Percentiles rank a stretch among this genome's conserved stretches.
Conservation (phyloP, 2,888 invertebrate species). For the Oxycera nigricornis region DNA sequence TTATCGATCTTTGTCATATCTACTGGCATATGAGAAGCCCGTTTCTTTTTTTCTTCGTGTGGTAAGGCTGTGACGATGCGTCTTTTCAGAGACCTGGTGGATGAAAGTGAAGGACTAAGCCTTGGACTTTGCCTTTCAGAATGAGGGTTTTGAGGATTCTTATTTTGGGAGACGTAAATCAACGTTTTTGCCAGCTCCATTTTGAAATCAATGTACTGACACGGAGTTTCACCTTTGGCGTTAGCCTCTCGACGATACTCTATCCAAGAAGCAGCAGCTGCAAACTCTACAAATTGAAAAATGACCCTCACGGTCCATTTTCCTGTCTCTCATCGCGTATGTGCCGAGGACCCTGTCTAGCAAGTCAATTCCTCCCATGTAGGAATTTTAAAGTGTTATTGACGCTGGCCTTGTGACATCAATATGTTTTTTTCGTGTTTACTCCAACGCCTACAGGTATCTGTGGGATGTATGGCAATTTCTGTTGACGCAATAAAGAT, state of each 20-base stretch:
- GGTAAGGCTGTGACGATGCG: too few relatives aligned
- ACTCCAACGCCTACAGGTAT: background rate
- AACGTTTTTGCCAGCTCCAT: background rate
- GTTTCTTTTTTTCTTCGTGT: too few relatives aligned
- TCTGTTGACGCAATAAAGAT: background rate
- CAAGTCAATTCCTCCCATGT: background rate
- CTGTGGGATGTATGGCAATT: background rate
- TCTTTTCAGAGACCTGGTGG: too few relatives aligned
- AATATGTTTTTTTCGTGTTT: background rate
- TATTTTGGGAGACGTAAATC: background rate
- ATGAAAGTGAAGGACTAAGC: too few relatives aligned
- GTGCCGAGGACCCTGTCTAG: background rate
- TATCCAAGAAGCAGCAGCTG: background rate
- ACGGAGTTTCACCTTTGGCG: background rate
- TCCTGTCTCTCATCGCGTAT: background rate
- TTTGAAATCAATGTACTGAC: background rate
- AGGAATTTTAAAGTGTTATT: background rate
- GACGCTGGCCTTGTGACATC: background rate
- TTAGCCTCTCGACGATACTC: background rate
- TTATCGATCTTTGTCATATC: too few relatives aligned
- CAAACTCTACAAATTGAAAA: background rate
- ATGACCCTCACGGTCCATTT: background rate
- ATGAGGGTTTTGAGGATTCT: background rate
- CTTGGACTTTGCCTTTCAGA: background rate
- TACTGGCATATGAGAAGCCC: too few relatives aligned